phyloP scores from a whole-genome alignment of 2,113 vertebrate species.

The Strix uralensis region DNA sequence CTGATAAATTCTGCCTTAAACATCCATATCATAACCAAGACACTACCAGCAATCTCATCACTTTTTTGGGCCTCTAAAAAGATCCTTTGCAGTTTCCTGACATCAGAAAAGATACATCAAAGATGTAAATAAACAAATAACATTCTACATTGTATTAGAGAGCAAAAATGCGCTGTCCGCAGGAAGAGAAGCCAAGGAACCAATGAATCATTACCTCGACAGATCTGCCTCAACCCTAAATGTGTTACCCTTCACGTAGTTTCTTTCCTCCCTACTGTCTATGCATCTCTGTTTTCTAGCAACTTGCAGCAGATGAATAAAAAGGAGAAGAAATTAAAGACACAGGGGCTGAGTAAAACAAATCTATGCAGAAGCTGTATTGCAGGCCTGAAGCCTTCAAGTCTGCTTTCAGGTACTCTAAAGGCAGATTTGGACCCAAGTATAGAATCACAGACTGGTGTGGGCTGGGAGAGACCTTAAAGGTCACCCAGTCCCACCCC shows the following conservation, averaged over 20 bases:
- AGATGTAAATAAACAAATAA: neutral
- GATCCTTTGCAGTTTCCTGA: neutral
- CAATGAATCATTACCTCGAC: neutral
- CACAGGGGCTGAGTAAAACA: neutral
- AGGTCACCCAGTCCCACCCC: too few species aligned
- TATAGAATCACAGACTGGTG: too few species aligned
- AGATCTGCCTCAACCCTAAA: neutral
- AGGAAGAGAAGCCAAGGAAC: neutral
- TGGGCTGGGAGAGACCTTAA: too few species aligned
- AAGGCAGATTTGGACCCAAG: neutral
- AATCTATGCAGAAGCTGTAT: neutral
- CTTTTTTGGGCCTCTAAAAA: neutral
- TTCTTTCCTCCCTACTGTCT: neutral
- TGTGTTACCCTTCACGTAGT: neutral
- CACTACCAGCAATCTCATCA: neutral
- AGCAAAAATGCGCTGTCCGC: neutral
- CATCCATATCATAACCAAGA: neutral
- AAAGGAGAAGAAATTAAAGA: neutral
- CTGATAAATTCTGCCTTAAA: neutral
- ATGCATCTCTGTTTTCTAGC: neutral
- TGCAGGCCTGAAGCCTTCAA: neutral
- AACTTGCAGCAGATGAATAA: neutral
- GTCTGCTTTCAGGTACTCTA: neutral
- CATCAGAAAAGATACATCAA: neutral
- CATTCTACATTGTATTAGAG: neutral